A percentile compares a stretch with the other conserved stretches of the same genome.
phyloP scores from a whole-genome alignment of 2,888 invertebrate species.

The Drosophila subquinaria region DNA sequence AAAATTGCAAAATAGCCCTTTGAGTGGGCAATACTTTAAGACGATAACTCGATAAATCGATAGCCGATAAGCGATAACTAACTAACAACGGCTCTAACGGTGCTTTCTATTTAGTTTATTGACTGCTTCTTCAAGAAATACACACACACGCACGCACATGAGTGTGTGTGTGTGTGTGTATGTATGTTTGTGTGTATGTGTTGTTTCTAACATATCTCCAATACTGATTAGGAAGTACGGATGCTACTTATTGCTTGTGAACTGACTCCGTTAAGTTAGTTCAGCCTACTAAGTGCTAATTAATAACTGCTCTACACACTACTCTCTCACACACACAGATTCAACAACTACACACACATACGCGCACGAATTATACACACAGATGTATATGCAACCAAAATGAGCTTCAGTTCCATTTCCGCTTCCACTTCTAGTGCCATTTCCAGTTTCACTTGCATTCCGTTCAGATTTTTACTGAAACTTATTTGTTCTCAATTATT shows the following conservation, averaged over 20 bases:
- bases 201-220: slow-evolving; percentile 36
- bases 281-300: slow-evolving; percentile 49
- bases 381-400: slow-evolving; percentile 21
- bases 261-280: slow-evolving; percentile 20
- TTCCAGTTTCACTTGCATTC: slow-evolving; percentile 12
- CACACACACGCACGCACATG: background rate
- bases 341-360: slow-evolving; percentile 3
- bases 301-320: slow-evolving; percentile 24
- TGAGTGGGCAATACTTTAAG: slow-evolving; percentile 14
- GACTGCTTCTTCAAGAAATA: background rate
- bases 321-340: slow-evolving; percentile 4
- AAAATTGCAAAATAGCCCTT: slow-evolving; percentile 39
- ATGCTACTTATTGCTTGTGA: slow-evolving; percentile 39
- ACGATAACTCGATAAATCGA: slow-evolving; percentile 16
- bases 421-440: background rate
- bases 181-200: slow-evolving; percentile 3
- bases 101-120: slow-evolving; percentile 26
- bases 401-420: slow-evolving; percentile 4
- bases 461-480: slow-evolving; percentile 9
- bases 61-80: slow-evolving; percentile 27
- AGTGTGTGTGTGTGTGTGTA: background rate
- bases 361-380: background rate
- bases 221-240: slow-evolving; percentile 63
- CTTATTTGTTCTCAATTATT: slow-evolving; percentile 95
- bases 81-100: slow-evolving; percentile 45